A percentile compares a stretch with the other conserved stretches of the same genome.
phyloP scores from a whole-genome alignment of 2,113 vertebrate species.

The Melanerpes formicivorus region DNA sequence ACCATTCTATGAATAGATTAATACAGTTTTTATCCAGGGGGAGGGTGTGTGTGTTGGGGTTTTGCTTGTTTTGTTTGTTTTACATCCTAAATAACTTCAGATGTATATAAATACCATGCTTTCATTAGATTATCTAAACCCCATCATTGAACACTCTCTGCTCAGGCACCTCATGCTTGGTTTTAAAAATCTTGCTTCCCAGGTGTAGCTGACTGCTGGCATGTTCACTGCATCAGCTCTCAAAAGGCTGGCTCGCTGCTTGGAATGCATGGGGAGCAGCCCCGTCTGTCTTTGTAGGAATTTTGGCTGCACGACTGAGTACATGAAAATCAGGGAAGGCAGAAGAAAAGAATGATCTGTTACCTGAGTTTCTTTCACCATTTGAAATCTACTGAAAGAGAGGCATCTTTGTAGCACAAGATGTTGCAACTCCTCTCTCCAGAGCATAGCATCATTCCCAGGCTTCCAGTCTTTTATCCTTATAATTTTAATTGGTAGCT shows the following conservation, averaged over 20 bases:
- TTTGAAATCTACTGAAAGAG: conserved; percentile 62
- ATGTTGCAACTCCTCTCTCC: conserved; percentile 63
- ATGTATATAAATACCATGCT: not conserved
- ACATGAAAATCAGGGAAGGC: conserved; percentile 55
- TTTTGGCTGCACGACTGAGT: conserved; percentile 52
- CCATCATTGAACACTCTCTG: not conserved
- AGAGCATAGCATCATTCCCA: conserved; percentile 49
- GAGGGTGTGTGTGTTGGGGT: too few relatives aligned
- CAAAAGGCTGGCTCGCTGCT: not conserved
- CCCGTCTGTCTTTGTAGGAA: conserved; percentile 50
- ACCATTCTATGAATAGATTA: too few relatives aligned
- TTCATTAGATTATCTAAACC: not conserved
- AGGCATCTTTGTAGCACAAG: conserved; percentile 65
- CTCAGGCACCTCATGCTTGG: not conserved
- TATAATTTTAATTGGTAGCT: conserved; percentile 73
- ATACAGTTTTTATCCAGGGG: not conserved
- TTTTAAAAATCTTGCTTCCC: conserved; percentile 19
- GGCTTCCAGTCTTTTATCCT: conserved; percentile 50
- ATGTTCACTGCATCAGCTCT: conserved; percentile 42
- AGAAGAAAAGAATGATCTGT: conserved; percentile 65
- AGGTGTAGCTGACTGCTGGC: conserved; percentile 33
- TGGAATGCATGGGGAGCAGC: conserved; percentile 53
- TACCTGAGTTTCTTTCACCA: conserved; percentile 57
- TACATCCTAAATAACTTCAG: not conserved
- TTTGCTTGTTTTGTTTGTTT: not conserved